Percentiles rank a stretch among this genome's conserved stretches.
Conservation (phyloP, 2,888 invertebrate genomes). For the Timandra comae region DNA sequence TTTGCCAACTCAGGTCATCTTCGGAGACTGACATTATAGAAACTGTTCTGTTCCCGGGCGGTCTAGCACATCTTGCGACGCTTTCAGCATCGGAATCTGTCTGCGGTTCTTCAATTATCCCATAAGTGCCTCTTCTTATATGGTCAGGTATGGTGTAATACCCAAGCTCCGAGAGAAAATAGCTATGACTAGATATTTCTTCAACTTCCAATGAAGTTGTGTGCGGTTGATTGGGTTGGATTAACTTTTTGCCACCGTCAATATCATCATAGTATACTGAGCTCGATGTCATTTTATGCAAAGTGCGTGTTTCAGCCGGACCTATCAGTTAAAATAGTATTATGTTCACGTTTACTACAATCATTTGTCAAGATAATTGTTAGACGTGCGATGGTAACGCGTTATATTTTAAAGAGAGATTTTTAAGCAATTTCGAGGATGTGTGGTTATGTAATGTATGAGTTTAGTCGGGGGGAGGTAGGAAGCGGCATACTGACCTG, state of each 20-base stretch:
- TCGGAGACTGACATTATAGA: slow-evolving; percentile 82
- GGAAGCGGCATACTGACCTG: slow-evolving; percentile 77
- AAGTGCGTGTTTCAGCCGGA: slow-evolving; percentile 80
- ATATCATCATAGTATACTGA: slow-evolving; percentile 73
- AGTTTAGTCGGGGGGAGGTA: slow-evolving; percentile 41
- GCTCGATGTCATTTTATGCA: slow-evolving; percentile 80
- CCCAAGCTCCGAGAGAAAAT: slow-evolving; percentile 73
- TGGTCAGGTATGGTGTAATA: slow-evolving; percentile 63
- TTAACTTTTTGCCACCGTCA: slow-evolving; percentile 55
- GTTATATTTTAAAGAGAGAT: slow-evolving; percentile 28
- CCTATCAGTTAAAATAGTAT: slow-evolving; percentile 77
- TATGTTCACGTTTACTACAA: slow-evolving; percentile 46
- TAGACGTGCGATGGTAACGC: slow-evolving; percentile 43
- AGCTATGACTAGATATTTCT: slow-evolving; percentile 78
- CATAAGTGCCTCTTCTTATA: slow-evolving; percentile 60
- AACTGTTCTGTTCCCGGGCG: slow-evolving; percentile 68
- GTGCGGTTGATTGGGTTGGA: slow-evolving; percentile 67
- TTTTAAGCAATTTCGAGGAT: slow-evolving; percentile 28
- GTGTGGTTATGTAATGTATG: slow-evolving; percentile 21
- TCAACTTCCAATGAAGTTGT: slow-evolving; percentile 76
- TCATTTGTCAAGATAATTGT: slow-evolving; percentile 23
- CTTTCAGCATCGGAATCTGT: slow-evolving; percentile 71
- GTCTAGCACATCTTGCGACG: slow-evolving; percentile 40
- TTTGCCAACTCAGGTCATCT: slow-evolving; percentile 77
- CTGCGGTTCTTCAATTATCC: slow-evolving; percentile 70